phyloP scores from a whole-genome alignment of 2,888 invertebrate species.

The Drosophila multiciliata region DNA sequence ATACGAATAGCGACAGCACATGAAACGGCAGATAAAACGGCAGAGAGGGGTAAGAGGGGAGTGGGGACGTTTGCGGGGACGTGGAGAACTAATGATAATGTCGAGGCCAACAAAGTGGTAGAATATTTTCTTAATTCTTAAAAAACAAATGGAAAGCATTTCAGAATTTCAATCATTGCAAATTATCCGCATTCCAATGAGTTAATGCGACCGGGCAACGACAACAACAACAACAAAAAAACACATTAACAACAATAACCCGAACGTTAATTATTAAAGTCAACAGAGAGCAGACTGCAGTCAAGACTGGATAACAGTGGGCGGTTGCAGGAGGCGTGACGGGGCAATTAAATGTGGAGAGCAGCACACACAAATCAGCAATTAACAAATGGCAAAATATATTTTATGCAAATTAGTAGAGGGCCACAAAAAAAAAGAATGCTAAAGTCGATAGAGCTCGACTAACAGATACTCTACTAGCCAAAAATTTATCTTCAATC shows the following conservation, averaged over 20 bases:
- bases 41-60: not conserved
- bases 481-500: not conserved
- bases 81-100: slow-evolving; percentile 11
- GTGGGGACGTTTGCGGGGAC: too few species aligned
- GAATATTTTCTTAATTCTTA: slow-evolving; percentile 54
- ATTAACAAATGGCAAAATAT: slow-evolving; percentile 74
- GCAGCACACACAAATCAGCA: slow-evolving; percentile 64
- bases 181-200: slow-evolving; percentile 76
- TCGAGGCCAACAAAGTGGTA: slow-evolving; percentile 18
- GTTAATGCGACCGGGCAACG: slow-evolving; percentile 57
- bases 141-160: slow-evolving; percentile 75
- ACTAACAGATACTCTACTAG: not conserved
- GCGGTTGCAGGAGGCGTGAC: slow-evolving; percentile 25
- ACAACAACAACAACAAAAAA: slow-evolving; percentile 17
- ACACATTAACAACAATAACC: slow-evolving; percentile 8
- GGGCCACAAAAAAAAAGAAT: not conserved
- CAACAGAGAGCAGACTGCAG: slow-evolving; percentile 37
- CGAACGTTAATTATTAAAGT: slow-evolving; percentile 64
- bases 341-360: slow-evolving; percentile 52
- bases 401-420: slow-evolving; percentile 28
- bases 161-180: slow-evolving; percentile 71
- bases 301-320: slow-evolving; percentile 9
- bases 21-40: slow-evolving; percentile 1
- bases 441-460: not conserved
- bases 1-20: not conserved